Conservation (phyloP, 35 echinoderm and acorn worm species). For the Chiridota heheva region DNA sequence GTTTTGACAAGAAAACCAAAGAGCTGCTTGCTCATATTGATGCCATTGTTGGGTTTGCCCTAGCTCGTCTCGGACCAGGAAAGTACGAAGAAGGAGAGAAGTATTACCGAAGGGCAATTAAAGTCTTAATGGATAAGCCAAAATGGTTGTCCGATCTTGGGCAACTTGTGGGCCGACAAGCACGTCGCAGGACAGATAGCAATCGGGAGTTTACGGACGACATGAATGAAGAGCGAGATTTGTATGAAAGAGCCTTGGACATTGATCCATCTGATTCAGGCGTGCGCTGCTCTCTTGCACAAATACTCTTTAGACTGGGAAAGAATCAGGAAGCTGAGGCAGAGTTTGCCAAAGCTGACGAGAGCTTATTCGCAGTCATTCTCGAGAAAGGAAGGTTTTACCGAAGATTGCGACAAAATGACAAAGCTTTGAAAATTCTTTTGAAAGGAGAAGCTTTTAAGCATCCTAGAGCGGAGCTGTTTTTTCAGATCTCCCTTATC, state of each 20-base stretch:
- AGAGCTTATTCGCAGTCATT: constrained; percentile 1
- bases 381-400: constrained; percentile 32
- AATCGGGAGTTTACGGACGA: not conserved
- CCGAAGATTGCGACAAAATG: not conserved
- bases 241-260: constrained; percentile 13
- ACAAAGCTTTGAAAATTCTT: not conserved
- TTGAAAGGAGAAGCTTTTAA: not conserved
- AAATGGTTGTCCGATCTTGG: constrained; percentile 13
- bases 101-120: constrained; percentile 1
- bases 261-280: constrained; percentile 2
- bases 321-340: not conserved
- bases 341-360: not conserved
- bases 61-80: not conserved
- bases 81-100: not conserved
- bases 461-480: not conserved
- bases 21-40: not conserved
- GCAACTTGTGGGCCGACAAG: not conserved
- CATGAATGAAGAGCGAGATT: not conserved
- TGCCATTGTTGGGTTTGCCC: constrained; percentile 7
- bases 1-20: not conserved
- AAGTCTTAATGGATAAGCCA: not conserved
- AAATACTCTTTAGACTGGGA: not conserved
- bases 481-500: constrained; percentile 1
- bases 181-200: not conserved
- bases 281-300: not conserved